Conservation (phyloP, 1,140 invertebrate genomes). For the Ylistrum balloti region DNA sequence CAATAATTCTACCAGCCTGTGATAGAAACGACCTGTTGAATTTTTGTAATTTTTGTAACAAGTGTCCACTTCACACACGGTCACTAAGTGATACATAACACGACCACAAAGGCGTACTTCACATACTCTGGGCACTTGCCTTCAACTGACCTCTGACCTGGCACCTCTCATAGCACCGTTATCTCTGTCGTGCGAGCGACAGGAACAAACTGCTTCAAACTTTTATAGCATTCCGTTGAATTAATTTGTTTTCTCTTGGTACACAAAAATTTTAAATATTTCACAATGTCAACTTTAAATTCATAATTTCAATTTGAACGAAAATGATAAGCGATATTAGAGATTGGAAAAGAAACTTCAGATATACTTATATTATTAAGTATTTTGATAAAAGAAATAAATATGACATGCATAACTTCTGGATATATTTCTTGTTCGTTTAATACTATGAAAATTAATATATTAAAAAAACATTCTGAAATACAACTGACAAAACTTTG, state of each 20-base stretch:
- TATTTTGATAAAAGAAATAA: no score
- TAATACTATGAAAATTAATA: no score
- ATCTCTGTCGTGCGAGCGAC: neutral
- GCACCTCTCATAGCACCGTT: neutral
- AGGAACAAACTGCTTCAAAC: neutral
- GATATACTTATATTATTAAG: no score
- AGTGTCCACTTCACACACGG: neutral
- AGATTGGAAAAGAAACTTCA: no score
- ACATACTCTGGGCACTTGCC: conserved; percentile 22
- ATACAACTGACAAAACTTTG: no score
- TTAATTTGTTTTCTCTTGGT: neutral
- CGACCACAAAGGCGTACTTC: conserved; percentile 31
- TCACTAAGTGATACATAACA: conserved; percentile 34
- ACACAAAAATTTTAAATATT: neutral
- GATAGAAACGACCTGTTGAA: conserved; percentile 18
- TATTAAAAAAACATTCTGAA: no score
- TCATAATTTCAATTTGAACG: no score
- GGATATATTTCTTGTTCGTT: no score
- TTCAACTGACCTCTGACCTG: neutral
- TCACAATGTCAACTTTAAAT: no score
- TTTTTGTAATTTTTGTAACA: conserved; percentile 36
- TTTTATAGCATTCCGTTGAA: neutral
- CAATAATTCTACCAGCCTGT: conserved; percentile 12
- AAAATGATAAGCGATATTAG: no score
- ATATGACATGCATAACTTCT: no score